These are phyloP conservation scores for Crotophaga sulcirostris DNA, from an alignment of 2,113 vertebrate genomes.

Conservation along the genomic window DNA sequence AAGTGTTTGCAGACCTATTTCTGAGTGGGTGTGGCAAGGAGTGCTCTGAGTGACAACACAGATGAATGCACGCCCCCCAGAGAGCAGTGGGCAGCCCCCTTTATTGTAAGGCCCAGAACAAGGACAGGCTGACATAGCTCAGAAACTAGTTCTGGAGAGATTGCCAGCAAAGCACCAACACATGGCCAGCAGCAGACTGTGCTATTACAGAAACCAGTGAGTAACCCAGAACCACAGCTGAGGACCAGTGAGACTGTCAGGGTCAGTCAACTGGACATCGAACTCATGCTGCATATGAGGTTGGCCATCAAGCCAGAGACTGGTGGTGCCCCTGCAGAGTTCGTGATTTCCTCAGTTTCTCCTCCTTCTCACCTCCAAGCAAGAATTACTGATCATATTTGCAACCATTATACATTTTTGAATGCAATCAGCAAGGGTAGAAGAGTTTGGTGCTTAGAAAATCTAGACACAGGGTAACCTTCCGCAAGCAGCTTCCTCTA, in stretches of 20 bases:
- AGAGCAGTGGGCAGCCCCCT: not conserved
- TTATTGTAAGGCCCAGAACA: not conserved
- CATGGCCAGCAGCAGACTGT: not conserved
- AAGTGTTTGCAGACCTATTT: not conserved
- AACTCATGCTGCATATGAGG: not conserved
- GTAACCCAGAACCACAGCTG: not conserved
- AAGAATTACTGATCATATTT: not conserved
- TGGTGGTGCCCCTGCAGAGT: not conserved
- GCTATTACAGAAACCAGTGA: not conserved
- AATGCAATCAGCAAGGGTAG: not conserved
- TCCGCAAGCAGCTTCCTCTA: not conserved
- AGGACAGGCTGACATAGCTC: not conserved
- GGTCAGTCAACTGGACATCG: not conserved
- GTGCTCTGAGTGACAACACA: accelerated
- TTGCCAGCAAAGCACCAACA: not conserved
- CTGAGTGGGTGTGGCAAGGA: not conserved
- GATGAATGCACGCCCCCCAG: not conserved
- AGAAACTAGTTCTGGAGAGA: not conserved
- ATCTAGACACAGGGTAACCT: not conserved
- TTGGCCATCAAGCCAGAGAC: not conserved
- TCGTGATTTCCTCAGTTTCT: not conserved
- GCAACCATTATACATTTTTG: accelerated
- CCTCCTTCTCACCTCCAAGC: not conserved
- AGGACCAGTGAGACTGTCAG: not conserved
- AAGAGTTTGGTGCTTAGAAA: not conserved